These are phyloP conservation scores for Trissoscelio sp. DNA, from an alignment of 2,888 invertebrate genomes.

Conservation along the genomic window DNA sequence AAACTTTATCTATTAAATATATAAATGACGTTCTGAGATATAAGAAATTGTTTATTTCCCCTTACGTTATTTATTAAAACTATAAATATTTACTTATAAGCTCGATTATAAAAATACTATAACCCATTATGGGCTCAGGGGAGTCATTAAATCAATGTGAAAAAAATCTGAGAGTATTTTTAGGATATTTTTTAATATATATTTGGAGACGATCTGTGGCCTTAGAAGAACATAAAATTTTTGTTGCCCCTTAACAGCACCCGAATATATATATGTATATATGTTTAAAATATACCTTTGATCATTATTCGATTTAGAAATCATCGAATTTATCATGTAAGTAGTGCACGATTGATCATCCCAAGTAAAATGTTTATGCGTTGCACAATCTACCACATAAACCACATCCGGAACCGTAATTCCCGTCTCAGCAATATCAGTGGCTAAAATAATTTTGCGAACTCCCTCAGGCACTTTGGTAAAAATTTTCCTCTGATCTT, in stretches of 20 bases:
- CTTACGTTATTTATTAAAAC: too few species aligned
- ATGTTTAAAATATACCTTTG: conserved; percentile 82
- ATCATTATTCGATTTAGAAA: conserved; percentile 86
- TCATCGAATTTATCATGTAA: conserved; percentile 86
- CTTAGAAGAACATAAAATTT: background rate
- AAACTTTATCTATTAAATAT: too few species aligned
- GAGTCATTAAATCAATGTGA: too few species aligned
- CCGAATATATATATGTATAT: background rate
- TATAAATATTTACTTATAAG: too few species aligned
- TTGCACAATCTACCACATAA: conserved; percentile 88
- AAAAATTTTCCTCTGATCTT: conserved; percentile 77
- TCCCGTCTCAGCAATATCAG: conserved; percentile 89
- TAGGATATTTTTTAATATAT: too few species aligned
- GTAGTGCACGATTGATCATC: conserved; percentile 84
- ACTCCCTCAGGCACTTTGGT: conserved; percentile 83
- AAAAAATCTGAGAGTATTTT: too few species aligned
- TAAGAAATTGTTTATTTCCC: too few species aligned
- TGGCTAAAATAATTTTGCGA: conserved; percentile 88
- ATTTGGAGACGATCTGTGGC: too few species aligned
- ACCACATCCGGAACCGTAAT: conserved; percentile 90
- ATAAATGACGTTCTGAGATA: too few species aligned
- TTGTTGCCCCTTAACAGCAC: too few species aligned
- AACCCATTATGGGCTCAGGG: too few species aligned
- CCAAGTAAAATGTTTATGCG: conserved; percentile 86
- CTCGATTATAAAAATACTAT: too few species aligned